Base-by-base conservation (phyloP, 2,797 vertebrate genomes). In the Emydoidea blandingii region DNA sequence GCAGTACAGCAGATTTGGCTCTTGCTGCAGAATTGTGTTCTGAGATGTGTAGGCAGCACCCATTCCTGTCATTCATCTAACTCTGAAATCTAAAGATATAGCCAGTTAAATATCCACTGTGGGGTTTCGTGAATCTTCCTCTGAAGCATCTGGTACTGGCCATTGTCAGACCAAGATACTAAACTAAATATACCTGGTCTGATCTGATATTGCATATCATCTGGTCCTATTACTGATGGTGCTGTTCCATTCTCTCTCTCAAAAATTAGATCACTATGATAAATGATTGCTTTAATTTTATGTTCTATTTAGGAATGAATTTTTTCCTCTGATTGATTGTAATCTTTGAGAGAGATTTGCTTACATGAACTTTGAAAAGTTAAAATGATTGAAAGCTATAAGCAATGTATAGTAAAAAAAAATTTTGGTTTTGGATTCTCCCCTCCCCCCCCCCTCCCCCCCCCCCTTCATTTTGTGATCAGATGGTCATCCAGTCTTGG, bases 401-500 rank as follows among this genome's bases (percentile, higher is more conserved):
- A 52, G n/a, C 27, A 25, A 23, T 27, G 41, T 62, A 23, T 23
- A 72, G 27, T 54, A 34, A 44, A 31, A 31, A 50, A 50, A 16
- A 50, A 47, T 29, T 56, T 19, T 56, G 23, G 29, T 2, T n/a
- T 59, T 41, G 37, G 72, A 62, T 47, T 47, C 9, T 10, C 6
- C 44, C 44, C 44, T 3, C 5, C 15, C 50, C 50, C 5, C 14
- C 50, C 14, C 15, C 15, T 15, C 50, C n/a, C n/a, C n/a, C n/a
- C n/a, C 50, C 15, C 50, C 50, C 15, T 50, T 56, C 3, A 52
- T 94, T 96, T 95, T 85, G 89, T 92, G 95, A 59, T 93, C 94
- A 99, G 99, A 99, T 91, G 99, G 99, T 3, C 99, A 99, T 94
- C 98, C 99, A 31, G 74, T 99, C 79, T 97, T 99, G 99, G 99